Evolutionary conservation across 2,888 invertebrate species (phyloP), one percentile per base, ranked within the genome.

Genomic region (Silvanus unidentatus): DNA sequence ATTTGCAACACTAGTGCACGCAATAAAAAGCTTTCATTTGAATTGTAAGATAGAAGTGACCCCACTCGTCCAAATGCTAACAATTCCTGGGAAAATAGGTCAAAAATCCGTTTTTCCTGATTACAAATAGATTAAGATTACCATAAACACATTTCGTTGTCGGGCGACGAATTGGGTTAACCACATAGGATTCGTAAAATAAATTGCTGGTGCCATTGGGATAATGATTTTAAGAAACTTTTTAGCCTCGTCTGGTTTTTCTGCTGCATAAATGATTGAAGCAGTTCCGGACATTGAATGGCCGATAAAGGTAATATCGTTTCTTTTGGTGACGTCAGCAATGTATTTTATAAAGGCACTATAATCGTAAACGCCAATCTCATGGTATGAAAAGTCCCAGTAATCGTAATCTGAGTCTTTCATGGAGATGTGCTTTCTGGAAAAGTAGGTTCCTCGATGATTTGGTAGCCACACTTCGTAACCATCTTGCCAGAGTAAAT

Each of bases 341-440:
- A 55, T 40, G 0, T 42, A 35, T 30, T 39, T 44, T 4, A 55
- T 39, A 12, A 42, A 45, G 9, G 44, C 40, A 29, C 46, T 38
- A 34, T 43, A 42, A 39, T 55, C 55, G 39, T 54, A 50, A 1
- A 50, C 14, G 1, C 50, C 55, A n/a, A 55, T 50, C 45, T 55
- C 55, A 27, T 55, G 53, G 32, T 48, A 53, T 48, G 50, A 47
- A 32, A 47, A 52, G 36, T 54, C 46, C 54, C 54, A 54, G 37
- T 37, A 54, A 15, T 45, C 29, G 12, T 14, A 9, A 11, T 14
- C 9, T 29, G 48, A 35, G 1, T 28, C 15, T 6, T 42, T 44
- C 5, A 45, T 16, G 28, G 46, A 39, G 9, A 22, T 12, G 29
- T 54, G 54, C 34, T 39, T 41, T 5, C 37, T 11, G 3, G 54